Percentiles rank a stretch among this genome's conserved stretches.
phyloP scores from a whole-genome alignment of 2,888 invertebrate genomes.

The Thalpophila matura region DNA sequence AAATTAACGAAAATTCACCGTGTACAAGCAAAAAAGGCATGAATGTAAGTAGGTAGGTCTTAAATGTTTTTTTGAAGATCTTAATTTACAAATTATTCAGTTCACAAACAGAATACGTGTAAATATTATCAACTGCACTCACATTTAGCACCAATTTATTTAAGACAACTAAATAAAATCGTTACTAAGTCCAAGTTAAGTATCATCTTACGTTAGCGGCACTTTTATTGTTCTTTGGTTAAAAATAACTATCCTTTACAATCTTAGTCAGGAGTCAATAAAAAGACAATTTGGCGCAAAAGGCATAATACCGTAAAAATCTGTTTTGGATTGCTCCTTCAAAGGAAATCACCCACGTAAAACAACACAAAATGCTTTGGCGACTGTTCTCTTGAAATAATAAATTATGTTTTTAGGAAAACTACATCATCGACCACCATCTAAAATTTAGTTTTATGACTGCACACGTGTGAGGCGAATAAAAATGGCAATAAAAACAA shows the following conservation, averaged over 20 bases:
- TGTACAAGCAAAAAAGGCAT: no score
- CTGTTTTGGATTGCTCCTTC: conserved; percentile 44
- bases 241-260: conserved; percentile 22
- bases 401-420: conserved; percentile 7
- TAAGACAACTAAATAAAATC: neutral
- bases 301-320: conserved; percentile 67
- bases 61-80: no score
- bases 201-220: conserved; percentile 12
- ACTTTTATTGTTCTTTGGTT: conserved; percentile 27
- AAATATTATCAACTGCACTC: neutral
- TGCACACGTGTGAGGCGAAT: conserved; percentile 12
- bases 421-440: conserved; percentile 16
- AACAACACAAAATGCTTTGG: conserved; percentile 14
- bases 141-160: conserved; percentile 17
- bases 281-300: conserved; percentile 50
- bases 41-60: no score
- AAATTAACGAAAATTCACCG: no score
- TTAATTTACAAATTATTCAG: neutral
- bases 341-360: conserved; percentile 50
- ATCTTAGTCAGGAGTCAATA: conserved; percentile 34
- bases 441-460: conserved; percentile 26
- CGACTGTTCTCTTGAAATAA: conserved; percentile 14
- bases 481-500: neutral
- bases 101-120: neutral
- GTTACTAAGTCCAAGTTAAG: neutral